phyloP scores from a whole-genome alignment of 2,888 invertebrate species.

The Orgyia antiqua region DNA sequence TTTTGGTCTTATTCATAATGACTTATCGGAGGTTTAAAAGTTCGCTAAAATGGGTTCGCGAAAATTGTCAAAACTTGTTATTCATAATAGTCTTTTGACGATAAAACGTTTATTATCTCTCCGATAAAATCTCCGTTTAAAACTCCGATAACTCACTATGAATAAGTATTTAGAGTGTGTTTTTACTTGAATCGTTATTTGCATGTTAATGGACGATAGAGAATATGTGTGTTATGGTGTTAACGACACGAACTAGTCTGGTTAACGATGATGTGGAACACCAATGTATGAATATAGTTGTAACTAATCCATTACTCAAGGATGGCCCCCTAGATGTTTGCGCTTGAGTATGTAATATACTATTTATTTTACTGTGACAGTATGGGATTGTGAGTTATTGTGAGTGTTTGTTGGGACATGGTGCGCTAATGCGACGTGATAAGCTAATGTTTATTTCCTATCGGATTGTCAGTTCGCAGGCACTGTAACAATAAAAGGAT shows the following conservation, averaged over 20 bases:
- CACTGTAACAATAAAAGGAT: constrained; percentile 79
- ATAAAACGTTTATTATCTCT: too few relatives aligned
- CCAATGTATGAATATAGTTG: constrained; percentile 53
- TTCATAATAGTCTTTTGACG: too few relatives aligned
- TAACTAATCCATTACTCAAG: constrained; percentile 51
- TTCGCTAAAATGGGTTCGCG: too few relatives aligned
- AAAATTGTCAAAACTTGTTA: too few relatives aligned
- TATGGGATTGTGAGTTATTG: constrained; percentile 40
- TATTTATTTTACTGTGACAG: constrained; percentile 70
- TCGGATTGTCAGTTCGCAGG: constrained; percentile 77
- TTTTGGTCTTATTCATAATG: too few relatives aligned
- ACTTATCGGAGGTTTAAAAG: too few relatives aligned
- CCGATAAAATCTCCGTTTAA: too few relatives aligned
- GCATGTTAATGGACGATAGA: too few relatives aligned
- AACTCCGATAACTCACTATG: too few relatives aligned
- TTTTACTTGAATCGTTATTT: too few relatives aligned
- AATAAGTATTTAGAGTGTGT: too few relatives aligned
- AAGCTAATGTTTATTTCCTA: constrained; percentile 75
- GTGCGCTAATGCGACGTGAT: constrained; percentile 42
- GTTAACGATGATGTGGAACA: constrained; percentile 41
- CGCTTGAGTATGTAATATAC: constrained; percentile 52
- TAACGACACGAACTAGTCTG: constrained; percentile 39
- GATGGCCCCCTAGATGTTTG: constrained; percentile 63
- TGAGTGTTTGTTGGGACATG: constrained; percentile 28
- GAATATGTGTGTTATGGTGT: too few relatives aligned